Evolutionary conservation across 1,140 invertebrate species (phyloP).

Genomic region (Kradibia gibbosae): DNA sequence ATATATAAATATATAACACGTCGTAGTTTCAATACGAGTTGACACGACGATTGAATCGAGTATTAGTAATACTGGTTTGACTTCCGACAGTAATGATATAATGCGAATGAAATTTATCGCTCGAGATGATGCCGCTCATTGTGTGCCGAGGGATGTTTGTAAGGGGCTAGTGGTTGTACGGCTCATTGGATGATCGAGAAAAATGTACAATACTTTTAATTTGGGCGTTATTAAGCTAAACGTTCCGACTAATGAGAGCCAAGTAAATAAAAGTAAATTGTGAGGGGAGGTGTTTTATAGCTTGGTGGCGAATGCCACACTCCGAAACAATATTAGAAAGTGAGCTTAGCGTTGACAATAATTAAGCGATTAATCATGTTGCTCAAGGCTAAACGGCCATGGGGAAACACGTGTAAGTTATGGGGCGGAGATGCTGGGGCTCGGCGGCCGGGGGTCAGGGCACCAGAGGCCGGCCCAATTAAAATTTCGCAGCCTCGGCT

Average conservation of each 20-base stretch:
- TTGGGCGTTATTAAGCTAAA: not conserved
- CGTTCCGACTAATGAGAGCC: not conserved
- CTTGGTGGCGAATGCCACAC: not conserved
- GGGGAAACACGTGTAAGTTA: not conserved
- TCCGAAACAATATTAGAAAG: not conserved
- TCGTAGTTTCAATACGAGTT: too few relatives aligned
- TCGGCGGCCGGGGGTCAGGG: not conserved
- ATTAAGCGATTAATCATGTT: slow-evolving; percentile 19
- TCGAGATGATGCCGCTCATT: too few relatives aligned
- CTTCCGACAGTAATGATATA: too few relatives aligned
- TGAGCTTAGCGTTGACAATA: slow-evolving; percentile 6
- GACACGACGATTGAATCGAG: too few relatives aligned
- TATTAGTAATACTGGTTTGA: too few relatives aligned
- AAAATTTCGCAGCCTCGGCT: slow-evolving; percentile 5
- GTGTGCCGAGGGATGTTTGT: too few relatives aligned
- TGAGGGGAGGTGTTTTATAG: not conserved
- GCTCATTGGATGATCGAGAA: not conserved
- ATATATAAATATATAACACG: too few relatives aligned
- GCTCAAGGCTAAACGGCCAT: not conserved
- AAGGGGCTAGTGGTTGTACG: too few relatives aligned
- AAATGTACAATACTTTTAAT: not conserved
- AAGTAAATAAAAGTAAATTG: not conserved
- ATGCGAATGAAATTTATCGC: too few relatives aligned
- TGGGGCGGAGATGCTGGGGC: not conserved
- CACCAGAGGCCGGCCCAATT: not conserved